Evolutionary conservation across 2,797 vertebrate species (phyloP).

Genomic region (Choloepus didactylus): DNA sequence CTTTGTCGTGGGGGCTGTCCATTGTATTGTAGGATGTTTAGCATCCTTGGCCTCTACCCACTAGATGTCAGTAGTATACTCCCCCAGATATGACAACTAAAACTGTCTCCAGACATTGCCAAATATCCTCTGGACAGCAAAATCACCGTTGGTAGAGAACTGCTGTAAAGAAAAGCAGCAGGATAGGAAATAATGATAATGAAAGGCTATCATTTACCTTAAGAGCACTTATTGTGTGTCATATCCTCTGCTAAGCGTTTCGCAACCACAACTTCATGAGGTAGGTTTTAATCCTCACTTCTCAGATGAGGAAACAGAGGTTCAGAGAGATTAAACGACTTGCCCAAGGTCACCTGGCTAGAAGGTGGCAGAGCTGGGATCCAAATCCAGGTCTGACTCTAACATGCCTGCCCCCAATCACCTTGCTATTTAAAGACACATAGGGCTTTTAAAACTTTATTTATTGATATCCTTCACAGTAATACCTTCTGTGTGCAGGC

Average conservation of each 20-base stretch:
- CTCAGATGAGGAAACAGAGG: not conserved
- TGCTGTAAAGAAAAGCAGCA: not conserved
- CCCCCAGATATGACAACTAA: not conserved
- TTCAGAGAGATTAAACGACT: not conserved
- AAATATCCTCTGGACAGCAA: not conserved
- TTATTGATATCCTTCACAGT: not conserved
- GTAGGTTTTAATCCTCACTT: slow-evolving; percentile 8
- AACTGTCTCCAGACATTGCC: not conserved
- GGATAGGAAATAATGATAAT: not conserved
- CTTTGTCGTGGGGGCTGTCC: not conserved
- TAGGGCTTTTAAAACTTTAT: not conserved
- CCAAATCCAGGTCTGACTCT: not conserved
- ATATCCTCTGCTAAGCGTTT: not conserved
- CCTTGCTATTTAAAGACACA: not conserved
- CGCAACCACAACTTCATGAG: not conserved
- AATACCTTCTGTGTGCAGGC: not conserved
- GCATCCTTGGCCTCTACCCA: not conserved
- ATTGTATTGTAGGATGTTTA: not conserved
- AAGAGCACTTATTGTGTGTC: not conserved
- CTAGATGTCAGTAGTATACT: not conserved
- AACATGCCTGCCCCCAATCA: not conserved
- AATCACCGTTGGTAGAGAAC: not conserved
- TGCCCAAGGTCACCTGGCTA: not conserved
- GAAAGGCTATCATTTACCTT: not conserved
- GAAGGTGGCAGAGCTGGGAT: not conserved